Conservation (phyloP, 2,113 vertebrate species). For the Hippocampus mohnikei region DNA sequence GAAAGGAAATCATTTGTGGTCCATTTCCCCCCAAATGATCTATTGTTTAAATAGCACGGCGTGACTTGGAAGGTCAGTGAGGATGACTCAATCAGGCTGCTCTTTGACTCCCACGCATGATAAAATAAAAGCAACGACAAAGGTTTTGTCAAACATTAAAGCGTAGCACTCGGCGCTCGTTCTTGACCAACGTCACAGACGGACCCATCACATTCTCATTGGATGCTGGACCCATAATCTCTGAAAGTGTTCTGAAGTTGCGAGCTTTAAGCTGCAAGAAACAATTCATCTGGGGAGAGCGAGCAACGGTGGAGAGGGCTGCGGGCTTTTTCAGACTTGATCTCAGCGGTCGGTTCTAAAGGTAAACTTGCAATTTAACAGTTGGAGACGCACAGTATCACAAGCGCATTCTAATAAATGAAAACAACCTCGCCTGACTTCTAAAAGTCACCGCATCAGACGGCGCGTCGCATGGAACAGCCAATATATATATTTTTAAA, state of each 20-base stretch:
- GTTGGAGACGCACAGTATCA: constrained; percentile 1
- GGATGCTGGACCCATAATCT: neutral
- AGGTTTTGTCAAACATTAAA: no score
- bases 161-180: no score
- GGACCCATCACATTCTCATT: no score
- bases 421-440: neutral
- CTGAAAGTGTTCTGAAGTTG: neutral
- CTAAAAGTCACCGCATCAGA: neutral
- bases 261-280: neutral
- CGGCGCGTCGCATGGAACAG: neutral
- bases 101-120: neutral
- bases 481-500: neutral
- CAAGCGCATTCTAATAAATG: neutral
- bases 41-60: neutral
- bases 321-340: neutral
- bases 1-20: constrained; percentile 9
- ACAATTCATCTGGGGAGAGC: neutral
- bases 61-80: constrained; percentile 2
- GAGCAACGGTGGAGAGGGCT: neutral
- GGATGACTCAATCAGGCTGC: neutral
- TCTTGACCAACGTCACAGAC: no score
- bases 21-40: constrained; percentile 2
- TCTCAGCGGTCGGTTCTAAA: neutral
- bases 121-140: no score
- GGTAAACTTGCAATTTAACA: constrained; percentile 5